Conservation (phyloP, 2,888 invertebrate species). For the Agonopterix arenella region DNA sequence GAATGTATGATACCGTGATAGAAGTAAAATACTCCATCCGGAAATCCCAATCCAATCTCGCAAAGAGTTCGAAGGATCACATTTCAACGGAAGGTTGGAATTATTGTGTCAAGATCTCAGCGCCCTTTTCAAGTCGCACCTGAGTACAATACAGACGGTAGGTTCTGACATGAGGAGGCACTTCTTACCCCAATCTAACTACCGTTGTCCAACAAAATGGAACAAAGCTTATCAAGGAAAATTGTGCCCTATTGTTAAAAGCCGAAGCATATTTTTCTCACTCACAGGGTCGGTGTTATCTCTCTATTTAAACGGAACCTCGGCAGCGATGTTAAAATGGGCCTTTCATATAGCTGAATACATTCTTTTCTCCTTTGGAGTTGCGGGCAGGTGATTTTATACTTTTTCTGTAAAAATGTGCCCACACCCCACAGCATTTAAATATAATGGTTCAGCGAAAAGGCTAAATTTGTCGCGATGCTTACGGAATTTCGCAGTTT, state of each 20-base stretch:
- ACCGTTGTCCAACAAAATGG: slow-evolving; percentile 34
- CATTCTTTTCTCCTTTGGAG: slow-evolving; percentile 21
- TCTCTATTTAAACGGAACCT: slow-evolving; percentile 45
- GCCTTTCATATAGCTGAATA: slow-evolving; percentile 14
- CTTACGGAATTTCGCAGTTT: slow-evolving; percentile 23
- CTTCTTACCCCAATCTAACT: slow-evolving; percentile 44
- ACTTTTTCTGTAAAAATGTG: slow-evolving; percentile 39
- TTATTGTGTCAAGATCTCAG: slow-evolving; percentile 7
- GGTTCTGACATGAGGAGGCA: slow-evolving; percentile 38
- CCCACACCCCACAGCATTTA: slow-evolving; percentile 49
- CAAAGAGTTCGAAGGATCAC: slow-evolving; percentile 14
- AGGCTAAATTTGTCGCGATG: slow-evolving; percentile 48
- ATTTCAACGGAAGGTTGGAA: slow-evolving; percentile 19
- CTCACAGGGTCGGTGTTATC: slow-evolving; percentile 27
- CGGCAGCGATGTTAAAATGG: slow-evolving; percentile 21
- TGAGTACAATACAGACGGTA: slow-evolving; percentile 30
- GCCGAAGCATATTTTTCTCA: neutral
- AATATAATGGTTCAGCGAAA: slow-evolving; percentile 57
- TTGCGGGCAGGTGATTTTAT: slow-evolving; percentile 41
- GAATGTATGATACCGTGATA: neutral
- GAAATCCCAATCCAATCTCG: slow-evolving; percentile 40
- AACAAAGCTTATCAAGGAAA: neutral
- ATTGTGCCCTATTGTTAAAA: slow-evolving; percentile 8
- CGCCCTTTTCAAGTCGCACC: slow-evolving; percentile 19
- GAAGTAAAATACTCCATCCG: slow-evolving; percentile 19